phyloP scores from a whole-genome alignment of 2,797 vertebrate species.

The Sebastes glaucus region DNA sequence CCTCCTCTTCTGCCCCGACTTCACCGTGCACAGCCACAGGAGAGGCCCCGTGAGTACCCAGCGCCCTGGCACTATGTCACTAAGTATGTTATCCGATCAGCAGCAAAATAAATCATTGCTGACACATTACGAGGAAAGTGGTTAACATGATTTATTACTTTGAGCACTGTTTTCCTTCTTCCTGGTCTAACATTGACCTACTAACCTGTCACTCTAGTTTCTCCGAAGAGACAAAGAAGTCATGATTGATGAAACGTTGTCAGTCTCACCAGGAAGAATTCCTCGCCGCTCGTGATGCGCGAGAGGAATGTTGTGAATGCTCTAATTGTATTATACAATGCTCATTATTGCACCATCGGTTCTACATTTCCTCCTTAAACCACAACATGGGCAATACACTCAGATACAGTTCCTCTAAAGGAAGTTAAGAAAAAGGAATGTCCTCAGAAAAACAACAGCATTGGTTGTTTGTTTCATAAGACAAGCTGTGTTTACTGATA shows the following conservation, averaged over 20 bases:
- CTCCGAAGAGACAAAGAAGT: neutral
- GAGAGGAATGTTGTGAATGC: constrained; percentile 33
- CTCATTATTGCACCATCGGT: neutral
- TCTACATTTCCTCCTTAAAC: neutral
- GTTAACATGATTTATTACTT: neutral
- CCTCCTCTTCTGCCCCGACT: constrained; percentile 96
- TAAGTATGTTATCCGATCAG: neutral
- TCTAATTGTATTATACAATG: neutral
- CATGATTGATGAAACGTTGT: neutral
- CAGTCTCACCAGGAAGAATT: constrained; percentile 31
- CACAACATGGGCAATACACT: neutral
- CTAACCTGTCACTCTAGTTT: constrained; percentile 49
- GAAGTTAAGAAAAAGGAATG: neutral
- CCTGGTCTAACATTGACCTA: constrained; percentile 29
- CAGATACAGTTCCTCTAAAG: neutral
- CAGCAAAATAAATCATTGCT: neutral
- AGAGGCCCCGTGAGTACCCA: constrained; percentile 88
- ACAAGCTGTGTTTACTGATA: neutral
- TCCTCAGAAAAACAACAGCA: neutral
- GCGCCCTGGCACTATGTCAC: neutral
- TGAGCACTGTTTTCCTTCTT: constrained; percentile 48
- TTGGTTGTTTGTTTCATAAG: neutral
- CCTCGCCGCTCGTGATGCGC: neutral
- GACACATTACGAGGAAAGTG: neutral
- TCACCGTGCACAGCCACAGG: constrained; percentile 95